Conservation (phyloP, 2,797 vertebrate species). For the Cuniculus paca region DNA sequence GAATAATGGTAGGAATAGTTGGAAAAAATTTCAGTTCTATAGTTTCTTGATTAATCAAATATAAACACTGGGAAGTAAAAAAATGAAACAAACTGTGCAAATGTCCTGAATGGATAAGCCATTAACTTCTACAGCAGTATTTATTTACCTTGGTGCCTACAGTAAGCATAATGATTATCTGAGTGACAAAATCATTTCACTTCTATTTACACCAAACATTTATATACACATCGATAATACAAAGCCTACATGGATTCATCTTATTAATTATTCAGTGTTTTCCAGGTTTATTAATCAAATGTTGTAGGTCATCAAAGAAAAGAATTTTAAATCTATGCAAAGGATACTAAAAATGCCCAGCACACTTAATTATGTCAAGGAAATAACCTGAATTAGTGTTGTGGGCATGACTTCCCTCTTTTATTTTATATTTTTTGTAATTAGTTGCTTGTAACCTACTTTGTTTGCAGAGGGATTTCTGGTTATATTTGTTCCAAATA, state of each 20-base stretch:
- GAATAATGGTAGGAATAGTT: neutral
- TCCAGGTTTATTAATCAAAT: constrained; percentile 8
- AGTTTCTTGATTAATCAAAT: neutral
- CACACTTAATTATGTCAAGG: neutral
- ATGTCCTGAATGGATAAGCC: neutral
- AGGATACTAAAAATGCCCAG: neutral
- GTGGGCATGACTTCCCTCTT: neutral
- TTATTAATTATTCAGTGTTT: neutral
- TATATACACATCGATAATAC: neutral
- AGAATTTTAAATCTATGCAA: neutral
- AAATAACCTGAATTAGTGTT: neutral
- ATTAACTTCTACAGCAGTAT: neutral
- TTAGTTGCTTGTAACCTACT: neutral
- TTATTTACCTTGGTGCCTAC: neutral
- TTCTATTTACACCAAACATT: neutral
- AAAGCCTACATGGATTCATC: neutral
- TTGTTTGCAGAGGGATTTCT: constrained; percentile 11
- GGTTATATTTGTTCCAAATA: neutral
- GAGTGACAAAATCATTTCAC: constrained; percentile 17
- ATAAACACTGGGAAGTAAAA: constrained; percentile 16
- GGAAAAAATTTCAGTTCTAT: neutral
- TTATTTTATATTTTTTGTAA: neutral
- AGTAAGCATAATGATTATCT: constrained; percentile 6
- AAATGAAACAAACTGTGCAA: neutral
- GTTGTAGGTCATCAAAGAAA: neutral